These are phyloP conservation scores for Bos taurus DNA, from an alignment of 2,113 vertebrate species.

Conservation along the genomic window ARS-UCD2.0 NC_037336.1:87639501-87640000, in stretches of 20 bases:
- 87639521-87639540: not conserved
- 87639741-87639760: not conserved
- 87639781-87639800: not conserved
- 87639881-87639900: not conserved
- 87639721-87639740: not conserved
- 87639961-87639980: not conserved
- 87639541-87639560: too few species aligned
- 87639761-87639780: not conserved
- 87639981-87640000: not conserved
- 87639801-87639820: not conserved
- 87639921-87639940: not conserved
- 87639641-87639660: not conserved
- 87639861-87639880: not conserved
- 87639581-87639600: not conserved
- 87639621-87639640: not conserved
- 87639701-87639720: not conserved
- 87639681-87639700: not conserved
- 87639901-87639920: not conserved
- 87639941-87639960: not conserved
- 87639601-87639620: not conserved
- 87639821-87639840: not conserved
- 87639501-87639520: not conserved
- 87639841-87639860: not conserved
- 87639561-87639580: not conserved
- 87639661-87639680: not conserved